A percentile compares a stretch with the other conserved stretches of the same genome.
phyloP scores from a whole-genome alignment of 2,113 vertebrate genomes.

The Proterorhinus semilunaris region DNA sequence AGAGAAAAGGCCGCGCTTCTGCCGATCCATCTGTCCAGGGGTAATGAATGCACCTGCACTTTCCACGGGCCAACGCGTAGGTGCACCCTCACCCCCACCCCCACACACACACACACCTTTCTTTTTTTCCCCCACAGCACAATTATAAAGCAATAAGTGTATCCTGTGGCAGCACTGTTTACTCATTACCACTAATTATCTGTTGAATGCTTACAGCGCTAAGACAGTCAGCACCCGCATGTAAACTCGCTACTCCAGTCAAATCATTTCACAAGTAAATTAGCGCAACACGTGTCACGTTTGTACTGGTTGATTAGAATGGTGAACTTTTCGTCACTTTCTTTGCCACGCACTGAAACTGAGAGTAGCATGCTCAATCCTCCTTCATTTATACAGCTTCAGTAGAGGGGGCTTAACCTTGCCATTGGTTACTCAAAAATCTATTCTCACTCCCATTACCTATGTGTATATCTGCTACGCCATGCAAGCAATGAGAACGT shows the following conservation, averaged over 20 bases:
- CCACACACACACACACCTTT: neutral
- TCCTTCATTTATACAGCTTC: too few species aligned
- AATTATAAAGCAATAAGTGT: conserved; percentile 69
- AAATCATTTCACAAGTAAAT: neutral
- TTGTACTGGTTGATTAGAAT: neutral
- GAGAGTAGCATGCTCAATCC: too few species aligned
- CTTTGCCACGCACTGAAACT: too few species aligned
- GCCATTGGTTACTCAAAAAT: too few species aligned
- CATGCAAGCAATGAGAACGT: too few species aligned
- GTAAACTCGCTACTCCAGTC: neutral
- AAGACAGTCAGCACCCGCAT: conserved; percentile 16
- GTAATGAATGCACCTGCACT: conserved; percentile 73
- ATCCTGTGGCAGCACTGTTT: conserved; percentile 54
- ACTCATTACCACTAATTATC: conserved; percentile 63
- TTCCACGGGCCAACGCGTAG: conserved; percentile 48
- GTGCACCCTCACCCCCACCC: conserved; percentile 26
- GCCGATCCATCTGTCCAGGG: conserved; percentile 69
- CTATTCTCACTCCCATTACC: too few species aligned
- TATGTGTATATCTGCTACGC: too few species aligned
- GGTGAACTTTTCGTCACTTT: too few species aligned
- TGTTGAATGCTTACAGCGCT: conserved; percentile 38
- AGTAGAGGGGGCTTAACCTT: too few species aligned
- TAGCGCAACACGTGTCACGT: neutral
- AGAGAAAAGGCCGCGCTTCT: conserved; percentile 47
- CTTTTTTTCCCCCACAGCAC: conserved; percentile 14